Evolutionary conservation across 2,113 vertebrate genomes (phyloP).

Genomic region (Asarcornis scutulata): DNA sequence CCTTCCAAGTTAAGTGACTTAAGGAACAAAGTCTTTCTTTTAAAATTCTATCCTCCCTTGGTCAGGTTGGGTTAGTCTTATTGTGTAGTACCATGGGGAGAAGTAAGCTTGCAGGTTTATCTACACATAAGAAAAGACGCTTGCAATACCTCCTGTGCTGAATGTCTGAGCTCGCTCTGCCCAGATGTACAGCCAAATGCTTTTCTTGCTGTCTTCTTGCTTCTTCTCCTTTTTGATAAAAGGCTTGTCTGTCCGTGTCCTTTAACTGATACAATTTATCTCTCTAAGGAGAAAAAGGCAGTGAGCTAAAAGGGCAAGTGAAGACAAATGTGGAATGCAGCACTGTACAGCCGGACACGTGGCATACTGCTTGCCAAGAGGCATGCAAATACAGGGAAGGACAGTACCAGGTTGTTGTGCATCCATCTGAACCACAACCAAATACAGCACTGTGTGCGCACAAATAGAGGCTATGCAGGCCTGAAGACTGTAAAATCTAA

Average conservation of each 20-base stretch:
- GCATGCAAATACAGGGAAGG: not conserved
- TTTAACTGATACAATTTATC: not conserved
- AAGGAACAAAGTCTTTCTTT: not conserved
- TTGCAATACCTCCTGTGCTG: not conserved
- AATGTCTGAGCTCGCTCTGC: not conserved
- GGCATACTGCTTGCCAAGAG: not conserved
- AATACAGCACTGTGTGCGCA: accelerated
- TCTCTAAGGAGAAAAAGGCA: not conserved
- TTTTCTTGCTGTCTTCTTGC: not conserved
- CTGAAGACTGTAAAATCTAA: not conserved
- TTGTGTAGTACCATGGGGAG: not conserved
- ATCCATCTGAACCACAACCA: not conserved
- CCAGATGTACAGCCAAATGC: not conserved
- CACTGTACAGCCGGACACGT: not conserved
- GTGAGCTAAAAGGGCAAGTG: not conserved
- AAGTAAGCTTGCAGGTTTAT: not conserved
- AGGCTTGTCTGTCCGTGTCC: not conserved
- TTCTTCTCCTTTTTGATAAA: not conserved
- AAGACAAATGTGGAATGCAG: not conserved
- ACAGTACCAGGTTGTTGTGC: accelerated
- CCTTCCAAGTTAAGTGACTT: not conserved
- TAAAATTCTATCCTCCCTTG: not conserved
- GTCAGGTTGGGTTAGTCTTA: not conserved
- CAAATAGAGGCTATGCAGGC: not conserved
- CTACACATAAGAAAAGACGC: not conserved